phyloP scores from a whole-genome alignment of 2,888 invertebrate species.

The Dermolepida albohirtum region DNA sequence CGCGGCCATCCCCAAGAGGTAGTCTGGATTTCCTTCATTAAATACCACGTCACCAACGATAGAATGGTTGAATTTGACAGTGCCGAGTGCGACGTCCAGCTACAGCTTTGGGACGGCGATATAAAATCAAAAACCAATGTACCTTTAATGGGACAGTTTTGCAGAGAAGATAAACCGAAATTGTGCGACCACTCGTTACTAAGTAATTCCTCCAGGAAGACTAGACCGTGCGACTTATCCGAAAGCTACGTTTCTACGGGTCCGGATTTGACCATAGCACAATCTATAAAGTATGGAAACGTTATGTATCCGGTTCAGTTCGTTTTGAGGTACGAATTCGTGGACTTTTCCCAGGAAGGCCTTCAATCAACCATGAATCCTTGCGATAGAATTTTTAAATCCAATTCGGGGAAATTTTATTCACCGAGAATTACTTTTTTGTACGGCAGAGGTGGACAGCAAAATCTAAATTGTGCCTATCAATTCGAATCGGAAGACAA shows the following conservation, averaged over 20 bases:
- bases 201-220: slow-evolving; percentile 78
- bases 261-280: slow-evolving; percentile 80
- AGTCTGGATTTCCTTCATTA: slow-evolving; percentile 86
- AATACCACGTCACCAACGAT: slow-evolving; percentile 77
- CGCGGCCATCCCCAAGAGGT: slow-evolving; percentile 80
- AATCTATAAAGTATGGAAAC: slow-evolving; percentile 82
- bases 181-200: slow-evolving; percentile 81
- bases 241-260: slow-evolving; percentile 85
- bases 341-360: slow-evolving; percentile 78
- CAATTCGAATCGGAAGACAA: slow-evolving; percentile 79
- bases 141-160: slow-evolving; percentile 79
- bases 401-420: slow-evolving; percentile 69
- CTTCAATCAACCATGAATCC: slow-evolving; percentile 73
- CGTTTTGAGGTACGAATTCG: slow-evolving; percentile 84
- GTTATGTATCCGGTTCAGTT: slow-evolving; percentile 83
- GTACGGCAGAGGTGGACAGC: slow-evolving; percentile 84
- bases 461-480: slow-evolving; percentile 80
- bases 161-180: slow-evolving; percentile 80
- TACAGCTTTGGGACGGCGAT: slow-evolving; percentile 82
- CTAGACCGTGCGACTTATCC: slow-evolving; percentile 75
- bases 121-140: slow-evolving; percentile 62
- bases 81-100: slow-evolving; percentile 79
- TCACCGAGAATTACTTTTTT: slow-evolving; percentile 85
- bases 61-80: slow-evolving; percentile 76
- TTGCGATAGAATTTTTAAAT: slow-evolving; percentile 73